phyloP scores from a whole-genome alignment of 1,140 invertebrate species.

The Arctopsyche grandis region DNA sequence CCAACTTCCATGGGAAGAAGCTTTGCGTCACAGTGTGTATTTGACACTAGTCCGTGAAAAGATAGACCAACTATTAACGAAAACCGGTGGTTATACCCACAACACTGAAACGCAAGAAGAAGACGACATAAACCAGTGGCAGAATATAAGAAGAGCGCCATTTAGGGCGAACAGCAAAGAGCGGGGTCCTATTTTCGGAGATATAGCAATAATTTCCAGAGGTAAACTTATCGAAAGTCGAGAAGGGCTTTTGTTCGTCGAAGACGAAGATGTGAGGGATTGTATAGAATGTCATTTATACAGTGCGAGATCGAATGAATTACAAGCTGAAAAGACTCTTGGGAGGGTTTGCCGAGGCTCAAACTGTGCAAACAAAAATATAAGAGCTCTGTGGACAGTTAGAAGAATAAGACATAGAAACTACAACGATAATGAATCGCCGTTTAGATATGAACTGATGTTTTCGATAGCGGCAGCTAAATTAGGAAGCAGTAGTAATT shows the following conservation, averaged over 20 bases:
- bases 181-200: slow-evolving; percentile 65
- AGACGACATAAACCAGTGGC: slow-evolving; percentile 64
- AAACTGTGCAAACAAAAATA: slow-evolving; percentile 58
- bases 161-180: slow-evolving; percentile 63
- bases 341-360: slow-evolving; percentile 57
- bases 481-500: slow-evolving; percentile 58
- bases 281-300: slow-evolving; percentile 58
- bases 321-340: slow-evolving; percentile 48
- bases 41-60: slow-evolving; percentile 67
- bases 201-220: slow-evolving; percentile 69
- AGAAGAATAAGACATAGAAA: slow-evolving; percentile 72
- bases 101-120: slow-evolving; percentile 58
- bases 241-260: slow-evolving; percentile 66
- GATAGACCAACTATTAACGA: slow-evolving; percentile 62
- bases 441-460: slow-evolving; percentile 71
- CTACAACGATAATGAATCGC: slow-evolving; percentile 59
- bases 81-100: slow-evolving; percentile 35
- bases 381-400: slow-evolving; percentile 72
- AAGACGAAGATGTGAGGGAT: slow-evolving; percentile 66
- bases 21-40: slow-evolving; percentile 69
- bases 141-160: slow-evolving; percentile 66
- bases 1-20: slow-evolving; percentile 67
- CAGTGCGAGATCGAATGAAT: slow-evolving; percentile 50
- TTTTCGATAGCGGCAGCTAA: slow-evolving; percentile 70
- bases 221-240: slow-evolving; percentile 68